phyloP scores from a whole-genome alignment of 2,888 invertebrate genomes.

The Hydrotaea diabolus region DNA sequence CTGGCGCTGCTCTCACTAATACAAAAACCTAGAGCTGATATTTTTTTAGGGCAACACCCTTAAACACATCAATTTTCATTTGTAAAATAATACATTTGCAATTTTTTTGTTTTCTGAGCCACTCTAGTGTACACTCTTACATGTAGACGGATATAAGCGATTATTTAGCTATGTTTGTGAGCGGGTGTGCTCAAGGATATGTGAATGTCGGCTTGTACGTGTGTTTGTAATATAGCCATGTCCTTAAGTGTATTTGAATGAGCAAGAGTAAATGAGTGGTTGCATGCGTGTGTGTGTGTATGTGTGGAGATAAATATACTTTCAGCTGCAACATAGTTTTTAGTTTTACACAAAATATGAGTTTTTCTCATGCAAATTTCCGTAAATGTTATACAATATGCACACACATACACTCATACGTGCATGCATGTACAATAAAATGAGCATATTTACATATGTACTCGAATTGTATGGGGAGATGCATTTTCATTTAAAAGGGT shows the following conservation, averaged over 20 bases:
- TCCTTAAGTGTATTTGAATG: neutral
- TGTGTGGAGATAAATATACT: slow-evolving; percentile 8
- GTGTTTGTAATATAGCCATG: neutral
- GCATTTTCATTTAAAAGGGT: too few species aligned
- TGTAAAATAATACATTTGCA: too few species aligned
- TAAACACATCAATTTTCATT: too few species aligned
- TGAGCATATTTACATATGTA: too few species aligned
- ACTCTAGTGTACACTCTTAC: too few species aligned
- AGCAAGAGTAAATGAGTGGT: too few species aligned
- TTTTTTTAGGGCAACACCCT: too few species aligned
- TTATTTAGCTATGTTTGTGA: neutral
- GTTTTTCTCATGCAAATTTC: slow-evolving; percentile 55
- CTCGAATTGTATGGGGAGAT: too few species aligned
- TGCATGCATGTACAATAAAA: neutral
- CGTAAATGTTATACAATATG: neutral
- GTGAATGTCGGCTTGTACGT: neutral
- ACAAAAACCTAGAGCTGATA: too few species aligned
- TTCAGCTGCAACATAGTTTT: slow-evolving; percentile 3
- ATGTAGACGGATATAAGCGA: neutral
- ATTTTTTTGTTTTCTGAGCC: too few species aligned
- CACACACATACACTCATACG: neutral
- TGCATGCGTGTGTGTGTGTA: too few species aligned
- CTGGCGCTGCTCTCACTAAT: too few species aligned
- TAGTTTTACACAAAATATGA: slow-evolving; percentile 45
- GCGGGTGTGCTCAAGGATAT: neutral